A percentile compares a stretch with the other conserved stretches of the same genome.
phyloP scores from a whole-genome alignment of 1,140 invertebrate genomes.

The Zophobas atratus region DNA sequence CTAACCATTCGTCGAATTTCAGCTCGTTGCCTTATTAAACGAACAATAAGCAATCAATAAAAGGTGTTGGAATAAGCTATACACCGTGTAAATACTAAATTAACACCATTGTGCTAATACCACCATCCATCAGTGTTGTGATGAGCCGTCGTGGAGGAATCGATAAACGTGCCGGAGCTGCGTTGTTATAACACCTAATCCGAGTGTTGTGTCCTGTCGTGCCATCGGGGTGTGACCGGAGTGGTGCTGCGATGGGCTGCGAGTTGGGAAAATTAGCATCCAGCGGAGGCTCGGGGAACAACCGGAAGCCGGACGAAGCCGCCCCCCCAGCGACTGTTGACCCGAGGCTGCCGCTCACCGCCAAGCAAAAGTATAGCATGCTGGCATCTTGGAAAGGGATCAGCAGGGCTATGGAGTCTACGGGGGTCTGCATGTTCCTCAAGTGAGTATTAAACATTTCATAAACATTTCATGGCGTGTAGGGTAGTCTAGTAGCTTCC shows the following conservation, averaged over 20 bases:
- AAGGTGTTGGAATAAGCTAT: constrained; percentile 13
- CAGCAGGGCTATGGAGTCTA: constrained; percentile 87
- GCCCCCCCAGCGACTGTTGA: constrained; percentile 78
- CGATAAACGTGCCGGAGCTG: constrained; percentile 26
- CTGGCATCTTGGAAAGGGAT: constrained; percentile 93
- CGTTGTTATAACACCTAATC: constrained; percentile 28
- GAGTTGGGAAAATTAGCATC: constrained; percentile 82
- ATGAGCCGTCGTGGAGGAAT: constrained; percentile 24
- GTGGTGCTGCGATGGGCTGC: constrained; percentile 78
- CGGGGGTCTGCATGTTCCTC: constrained; percentile 91
- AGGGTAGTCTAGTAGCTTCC: no score
- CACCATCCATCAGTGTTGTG: constrained; percentile 21
- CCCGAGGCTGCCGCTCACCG: constrained; percentile 85
- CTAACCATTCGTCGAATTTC: constrained; percentile 6
- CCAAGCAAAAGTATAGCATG: constrained; percentile 90
- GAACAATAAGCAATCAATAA: constrained; percentile 29
- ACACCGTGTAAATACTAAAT: constrained; percentile 19
- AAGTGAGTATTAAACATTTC: constrained; percentile 77
- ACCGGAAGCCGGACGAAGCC: constrained; percentile 65
- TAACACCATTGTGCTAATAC: constrained; percentile 26
- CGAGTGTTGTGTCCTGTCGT: constrained; percentile 10
- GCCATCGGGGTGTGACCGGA: neutral
- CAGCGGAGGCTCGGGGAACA: constrained; percentile 68
- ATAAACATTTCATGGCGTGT: no score
- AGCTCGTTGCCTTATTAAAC: constrained; percentile 32